Evolutionary conservation across 2,113 vertebrate species (phyloP).

Genomic region (Perccottus glenii): DNA sequence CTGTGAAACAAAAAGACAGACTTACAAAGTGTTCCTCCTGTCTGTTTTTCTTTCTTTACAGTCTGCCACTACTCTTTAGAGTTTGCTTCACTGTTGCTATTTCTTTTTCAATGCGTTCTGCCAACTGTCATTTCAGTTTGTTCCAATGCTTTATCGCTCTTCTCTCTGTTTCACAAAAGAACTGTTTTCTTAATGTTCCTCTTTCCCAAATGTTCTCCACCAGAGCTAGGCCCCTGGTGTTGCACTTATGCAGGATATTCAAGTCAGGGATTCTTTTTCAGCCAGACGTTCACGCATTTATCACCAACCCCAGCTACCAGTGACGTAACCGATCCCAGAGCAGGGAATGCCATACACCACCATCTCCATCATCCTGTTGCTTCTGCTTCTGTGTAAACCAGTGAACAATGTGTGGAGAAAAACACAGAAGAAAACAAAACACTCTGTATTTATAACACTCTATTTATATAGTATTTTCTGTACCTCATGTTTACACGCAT

Average conservation of each 20-base stretch:
- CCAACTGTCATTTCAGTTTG: conserved; percentile 3
- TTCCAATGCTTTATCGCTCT: not conserved
- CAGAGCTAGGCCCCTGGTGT: not conserved
- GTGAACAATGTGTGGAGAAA: conserved; percentile 7
- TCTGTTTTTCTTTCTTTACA: not conserved
- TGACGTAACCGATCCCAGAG: conserved; percentile 11
- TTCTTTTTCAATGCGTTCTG: not conserved
- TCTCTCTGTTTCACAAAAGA: not conserved
- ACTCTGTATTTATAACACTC: conserved; percentile 61
- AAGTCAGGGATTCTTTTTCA: conserved; percentile 10
- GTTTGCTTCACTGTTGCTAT: not conserved
- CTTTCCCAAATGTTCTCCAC: not conserved
- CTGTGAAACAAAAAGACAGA: conserved; percentile 80
- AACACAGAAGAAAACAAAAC: conserved; percentile 14
- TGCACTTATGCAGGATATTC: conserved; percentile 4
- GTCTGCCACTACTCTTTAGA: not conserved
- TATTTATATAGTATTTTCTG: conserved; percentile 61
- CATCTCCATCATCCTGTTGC: conserved; percentile 13
- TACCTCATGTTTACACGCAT: conserved; percentile 23
- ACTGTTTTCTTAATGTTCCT: not conserved
- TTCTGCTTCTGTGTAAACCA: conserved; percentile 14
- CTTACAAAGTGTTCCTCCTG: conserved; percentile 6
- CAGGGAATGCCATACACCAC: conserved; percentile 7
- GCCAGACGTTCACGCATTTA: conserved; percentile 5
- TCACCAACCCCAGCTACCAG: not conserved